phyloP scores from a whole-genome alignment of 2,113 vertebrate species.

The Myanophis thanlyinensis region DNA sequence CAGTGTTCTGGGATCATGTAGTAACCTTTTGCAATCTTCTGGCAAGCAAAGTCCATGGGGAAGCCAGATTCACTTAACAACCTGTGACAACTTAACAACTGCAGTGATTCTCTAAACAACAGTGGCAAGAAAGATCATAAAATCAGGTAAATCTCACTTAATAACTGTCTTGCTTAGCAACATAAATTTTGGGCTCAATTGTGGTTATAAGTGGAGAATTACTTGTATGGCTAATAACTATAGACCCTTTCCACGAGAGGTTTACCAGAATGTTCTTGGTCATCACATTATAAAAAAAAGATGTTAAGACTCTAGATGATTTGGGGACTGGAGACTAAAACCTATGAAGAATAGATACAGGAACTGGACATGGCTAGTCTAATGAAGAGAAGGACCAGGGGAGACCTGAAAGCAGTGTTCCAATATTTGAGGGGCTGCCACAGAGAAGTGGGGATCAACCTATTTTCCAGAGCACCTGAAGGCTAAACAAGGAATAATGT shows the following conservation, averaged over 20 bases:
- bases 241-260: neutral
- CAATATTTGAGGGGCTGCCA: too few species aligned
- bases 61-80: neutral
- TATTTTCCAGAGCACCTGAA: too few species aligned
- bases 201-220: neutral
- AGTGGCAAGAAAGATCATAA: neutral
- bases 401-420: too few species aligned
- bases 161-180: neutral
- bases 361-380: too few species aligned
- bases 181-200: neutral
- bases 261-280: neutral
- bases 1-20: neutral
- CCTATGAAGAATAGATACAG: too few species aligned
- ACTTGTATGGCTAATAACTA: neutral
- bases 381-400: too few species aligned
- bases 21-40: neutral
- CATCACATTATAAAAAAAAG: too few species aligned
- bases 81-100: neutral
- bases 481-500: accelerated
- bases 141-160: neutral
- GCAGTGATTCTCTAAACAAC: neutral
- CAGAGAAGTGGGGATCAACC: too few species aligned
- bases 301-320: too few species aligned
- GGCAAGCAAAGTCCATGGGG: neutral
- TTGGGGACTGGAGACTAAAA: too few species aligned